phyloP scores from a whole-genome alignment of 1,140 invertebrate genomes.

The Drosophila equinoxialis region DNA sequence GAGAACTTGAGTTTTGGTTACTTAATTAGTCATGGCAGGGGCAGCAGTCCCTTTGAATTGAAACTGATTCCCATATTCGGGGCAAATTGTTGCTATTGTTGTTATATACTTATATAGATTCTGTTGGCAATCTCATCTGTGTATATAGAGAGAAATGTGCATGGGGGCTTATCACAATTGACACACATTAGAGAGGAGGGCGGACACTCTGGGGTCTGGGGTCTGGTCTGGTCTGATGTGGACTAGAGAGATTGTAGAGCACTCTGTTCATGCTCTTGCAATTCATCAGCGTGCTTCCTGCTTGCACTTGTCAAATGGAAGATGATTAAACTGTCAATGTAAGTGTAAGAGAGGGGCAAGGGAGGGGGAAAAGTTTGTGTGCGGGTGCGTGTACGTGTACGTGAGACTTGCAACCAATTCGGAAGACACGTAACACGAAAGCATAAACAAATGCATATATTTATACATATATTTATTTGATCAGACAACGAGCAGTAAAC shows the following conservation, averaged over 20 bases:
- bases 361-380: background rate
- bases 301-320: conserved; percentile 12
- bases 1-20: conserved; percentile 72
- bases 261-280: conserved; percentile 18
- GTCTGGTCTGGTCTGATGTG: conserved; percentile 1
- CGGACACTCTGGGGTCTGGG: conserved; percentile 27
- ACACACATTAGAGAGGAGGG: conserved; percentile 60
- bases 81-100: background rate
- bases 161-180: conserved; percentile 58
- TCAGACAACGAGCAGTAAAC: conserved; percentile 43
- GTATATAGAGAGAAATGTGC: background rate
- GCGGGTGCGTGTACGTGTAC: background rate
- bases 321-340: conserved; percentile 24
- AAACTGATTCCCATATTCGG: conserved; percentile 1
- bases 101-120: conserved; percentile 13
- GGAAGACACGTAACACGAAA: conserved; percentile 4
- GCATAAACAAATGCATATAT: conserved; percentile 4
- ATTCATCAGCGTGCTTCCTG: conserved; percentile 42
- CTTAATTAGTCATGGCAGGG: conserved; percentile 73
- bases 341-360: background rate
- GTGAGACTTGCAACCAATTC: conserved; percentile 6
- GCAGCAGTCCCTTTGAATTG: conserved; percentile 2
- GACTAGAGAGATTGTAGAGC: conserved; percentile 5
- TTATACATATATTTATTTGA: conserved; percentile 39
- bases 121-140: background rate